These are phyloP conservation scores for Machimus atricapillus DNA, from an alignment of 2,888 invertebrate genomes.

Conservation along the genomic window DNA sequence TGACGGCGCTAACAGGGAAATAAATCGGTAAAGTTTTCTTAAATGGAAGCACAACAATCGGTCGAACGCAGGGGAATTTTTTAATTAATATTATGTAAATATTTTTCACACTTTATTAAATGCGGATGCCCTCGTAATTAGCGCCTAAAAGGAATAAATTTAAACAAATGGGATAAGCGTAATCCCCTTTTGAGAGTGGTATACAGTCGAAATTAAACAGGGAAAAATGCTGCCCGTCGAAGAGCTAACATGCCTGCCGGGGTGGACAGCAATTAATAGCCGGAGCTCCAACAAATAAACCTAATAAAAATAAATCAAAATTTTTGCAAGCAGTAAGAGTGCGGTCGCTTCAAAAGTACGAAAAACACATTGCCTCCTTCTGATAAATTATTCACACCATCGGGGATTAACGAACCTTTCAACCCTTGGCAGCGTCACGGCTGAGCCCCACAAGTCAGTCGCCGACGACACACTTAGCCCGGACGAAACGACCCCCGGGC, in stretches of 20 bases:
- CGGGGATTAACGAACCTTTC: constrained; percentile 6
- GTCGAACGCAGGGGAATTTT: background rate
- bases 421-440: constrained; percentile 20
- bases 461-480: background rate
- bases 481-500: constrained; percentile 4
- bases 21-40: background rate
- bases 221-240: background rate
- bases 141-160: constrained; percentile 8
- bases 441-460: background rate
- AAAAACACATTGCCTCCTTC: constrained; percentile 15
- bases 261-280: constrained; percentile 12
- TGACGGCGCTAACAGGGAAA: background rate
- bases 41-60: background rate
- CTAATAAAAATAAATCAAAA: constrained; percentile 25
- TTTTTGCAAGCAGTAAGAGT: background rate
- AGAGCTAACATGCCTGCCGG: background rate
- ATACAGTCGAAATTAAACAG: background rate
- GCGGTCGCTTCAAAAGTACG: constrained; percentile 8
- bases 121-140: background rate
- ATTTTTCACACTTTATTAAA: background rate
- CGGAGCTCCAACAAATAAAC: background rate
- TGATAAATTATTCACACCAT: constrained; percentile 29
- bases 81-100: background rate
- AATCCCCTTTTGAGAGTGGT: background rate
- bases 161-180: background rate